phyloP scores from a whole-genome alignment of 1,140 invertebrate genomes.

The Rhopalosiphum maidis region DNA sequence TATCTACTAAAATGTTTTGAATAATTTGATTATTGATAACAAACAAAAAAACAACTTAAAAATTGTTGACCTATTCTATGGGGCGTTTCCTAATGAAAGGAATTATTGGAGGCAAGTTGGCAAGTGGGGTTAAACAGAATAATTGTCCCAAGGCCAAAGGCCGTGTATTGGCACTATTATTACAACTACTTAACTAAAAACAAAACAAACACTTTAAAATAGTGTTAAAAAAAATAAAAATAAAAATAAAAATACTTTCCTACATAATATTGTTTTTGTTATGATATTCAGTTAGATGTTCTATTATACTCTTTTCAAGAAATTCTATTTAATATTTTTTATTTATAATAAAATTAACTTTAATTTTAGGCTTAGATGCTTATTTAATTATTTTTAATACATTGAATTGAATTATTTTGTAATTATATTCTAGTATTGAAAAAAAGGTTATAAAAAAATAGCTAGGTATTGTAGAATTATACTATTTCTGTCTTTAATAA shows the following conservation, averaged over 20 bases:
- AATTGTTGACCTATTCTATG: slow-evolving; percentile 24
- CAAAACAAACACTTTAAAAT: slow-evolving; percentile 13
- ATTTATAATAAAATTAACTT: neutral
- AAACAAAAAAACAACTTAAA: slow-evolving; percentile 34
- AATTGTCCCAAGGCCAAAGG: slow-evolving; percentile 47
- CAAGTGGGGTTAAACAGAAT: slow-evolving; percentile 46
- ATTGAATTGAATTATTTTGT: neutral
- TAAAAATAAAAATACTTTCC: neutral
- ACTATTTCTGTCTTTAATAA: neutral
- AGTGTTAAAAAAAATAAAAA: slow-evolving; percentile 1
- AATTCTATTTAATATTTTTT: neutral
- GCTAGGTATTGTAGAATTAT: neutral
- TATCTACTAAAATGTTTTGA: slow-evolving; percentile 22
- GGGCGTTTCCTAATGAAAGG: slow-evolving; percentile 39
- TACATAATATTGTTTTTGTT: neutral
- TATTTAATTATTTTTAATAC: neutral
- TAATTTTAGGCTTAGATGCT: too few species aligned
- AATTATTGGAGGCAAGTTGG: slow-evolving; percentile 4
- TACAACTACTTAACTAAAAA: neutral
- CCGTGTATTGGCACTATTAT: slow-evolving; percentile 22
- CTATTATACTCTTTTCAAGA: neutral
- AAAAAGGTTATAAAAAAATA: neutral
- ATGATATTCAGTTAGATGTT: neutral
- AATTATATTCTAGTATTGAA: neutral
- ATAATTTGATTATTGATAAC: slow-evolving; percentile 32